A percentile compares a stretch with the other conserved stretches of the same genome.
phyloP scores from a whole-genome alignment of 2,797 vertebrate genomes.

The Heteromormyrus szaboi region DNA sequence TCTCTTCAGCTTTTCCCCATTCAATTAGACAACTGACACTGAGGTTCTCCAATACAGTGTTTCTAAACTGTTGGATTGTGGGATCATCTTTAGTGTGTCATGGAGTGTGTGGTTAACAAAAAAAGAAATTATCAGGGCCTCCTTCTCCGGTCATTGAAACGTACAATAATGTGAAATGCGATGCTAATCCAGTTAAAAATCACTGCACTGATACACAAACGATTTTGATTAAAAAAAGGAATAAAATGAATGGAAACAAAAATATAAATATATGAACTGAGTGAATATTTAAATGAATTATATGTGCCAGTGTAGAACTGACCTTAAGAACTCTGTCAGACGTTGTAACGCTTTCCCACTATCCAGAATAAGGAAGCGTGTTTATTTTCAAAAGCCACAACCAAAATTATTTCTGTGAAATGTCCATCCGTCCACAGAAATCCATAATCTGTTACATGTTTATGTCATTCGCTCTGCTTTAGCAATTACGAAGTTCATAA shows the following conservation, averaged over 20 bases:
- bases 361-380: slow-evolving; percentile 28
- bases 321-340: slow-evolving; percentile 15
- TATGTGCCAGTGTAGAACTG: background rate
- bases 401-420: slow-evolving; percentile 39
- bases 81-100: background rate
- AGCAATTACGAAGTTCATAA: slow-evolving; percentile 54
- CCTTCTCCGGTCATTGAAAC: background rate
- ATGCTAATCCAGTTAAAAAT: background rate
- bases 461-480: slow-evolving; percentile 43
- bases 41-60: background rate
- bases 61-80: background rate
- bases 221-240: background rate
- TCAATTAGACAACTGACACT: background rate
- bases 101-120: background rate
- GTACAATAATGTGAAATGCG: background rate
- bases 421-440: background rate
- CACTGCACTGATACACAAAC: background rate
- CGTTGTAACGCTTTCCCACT: background rate
- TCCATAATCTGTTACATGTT: slow-evolving; percentile 1
- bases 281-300: background rate
- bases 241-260: background rate
- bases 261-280: background rate
- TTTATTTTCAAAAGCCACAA: slow-evolving; percentile 40
- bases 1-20: background rate
- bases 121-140: background rate